phyloP scores from a whole-genome alignment of 2,888 invertebrate genomes.

The Brenthis ino region DNA sequence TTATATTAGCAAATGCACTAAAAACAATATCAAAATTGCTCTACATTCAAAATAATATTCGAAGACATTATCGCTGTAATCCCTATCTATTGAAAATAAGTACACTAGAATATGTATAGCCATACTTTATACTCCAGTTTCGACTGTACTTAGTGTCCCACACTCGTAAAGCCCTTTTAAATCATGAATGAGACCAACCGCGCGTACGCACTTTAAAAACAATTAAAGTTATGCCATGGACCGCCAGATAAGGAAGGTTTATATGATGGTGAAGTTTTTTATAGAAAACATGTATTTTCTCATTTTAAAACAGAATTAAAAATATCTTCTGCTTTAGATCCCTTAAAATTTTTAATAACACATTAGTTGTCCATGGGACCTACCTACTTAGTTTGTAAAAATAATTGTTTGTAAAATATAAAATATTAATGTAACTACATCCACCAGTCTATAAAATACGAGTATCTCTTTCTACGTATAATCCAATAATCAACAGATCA shows the following conservation, averaged over 20 bases:
- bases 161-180: slow-evolving; percentile 34
- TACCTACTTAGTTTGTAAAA: too few species aligned
- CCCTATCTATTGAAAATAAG: background rate
- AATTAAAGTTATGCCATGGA: slow-evolving; percentile 74
- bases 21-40: too few species aligned
- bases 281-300: background rate
- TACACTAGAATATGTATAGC: background rate
- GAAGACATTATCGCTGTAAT: too few species aligned
- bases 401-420: too few species aligned
- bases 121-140: slow-evolving; percentile 1
- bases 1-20: background rate
- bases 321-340: too few species aligned
- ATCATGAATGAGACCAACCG: slow-evolving; percentile 41
- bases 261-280: slow-evolving; percentile 45
- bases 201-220: slow-evolving; percentile 71
- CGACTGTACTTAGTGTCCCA: slow-evolving; percentile 23
- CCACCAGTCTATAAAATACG: too few species aligned
- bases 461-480: too few species aligned
- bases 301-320: background rate
- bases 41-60: too few species aligned
- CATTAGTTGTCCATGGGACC: too few species aligned
- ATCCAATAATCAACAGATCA: too few species aligned
- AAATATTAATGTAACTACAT: too few species aligned
- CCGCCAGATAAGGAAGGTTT: slow-evolving; percentile 44
- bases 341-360: too few species aligned